Conservation (phyloP, 2,888 invertebrate genomes). For the Podabrus alpinus region DNA sequence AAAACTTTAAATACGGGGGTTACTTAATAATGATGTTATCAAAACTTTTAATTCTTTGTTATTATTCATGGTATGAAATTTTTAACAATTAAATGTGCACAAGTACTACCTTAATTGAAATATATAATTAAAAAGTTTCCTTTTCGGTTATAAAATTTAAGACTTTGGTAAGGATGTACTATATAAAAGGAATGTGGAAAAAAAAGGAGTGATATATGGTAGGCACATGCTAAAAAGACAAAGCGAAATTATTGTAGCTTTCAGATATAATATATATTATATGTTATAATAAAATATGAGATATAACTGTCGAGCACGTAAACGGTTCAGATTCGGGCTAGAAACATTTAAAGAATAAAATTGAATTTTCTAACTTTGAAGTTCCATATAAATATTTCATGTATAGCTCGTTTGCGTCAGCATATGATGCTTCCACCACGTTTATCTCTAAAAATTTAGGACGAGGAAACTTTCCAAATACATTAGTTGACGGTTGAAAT, state of each 20-base stretch:
- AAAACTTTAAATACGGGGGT: slow-evolving; percentile 24
- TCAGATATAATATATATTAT: slow-evolving; percentile 26
- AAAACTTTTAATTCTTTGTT: not conserved
- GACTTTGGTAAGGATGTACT: not conserved
- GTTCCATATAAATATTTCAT: slow-evolving; percentile 39
- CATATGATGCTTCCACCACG: slow-evolving; percentile 35
- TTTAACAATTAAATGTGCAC: not conserved
- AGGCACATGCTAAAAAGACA: slow-evolving; percentile 37
- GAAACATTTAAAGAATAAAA: slow-evolving; percentile 39
- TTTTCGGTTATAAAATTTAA: not conserved
- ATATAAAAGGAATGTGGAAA: slow-evolving; percentile 8
- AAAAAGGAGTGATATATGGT: slow-evolving; percentile 31
- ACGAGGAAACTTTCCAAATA: slow-evolving; percentile 28
- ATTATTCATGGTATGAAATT: not conserved
- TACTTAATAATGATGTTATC: slow-evolving; percentile 1
- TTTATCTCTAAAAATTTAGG: slow-evolving; percentile 32
- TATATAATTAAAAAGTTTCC: not conserved
- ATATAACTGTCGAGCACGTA: slow-evolving; percentile 35
- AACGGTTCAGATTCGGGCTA: slow-evolving; percentile 35
- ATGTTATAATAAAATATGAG: slow-evolving; percentile 37
- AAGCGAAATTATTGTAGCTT: slow-evolving; percentile 37
- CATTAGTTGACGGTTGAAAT: slow-evolving; percentile 20
- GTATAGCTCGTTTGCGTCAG: slow-evolving; percentile 37
- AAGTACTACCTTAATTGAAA: not conserved
- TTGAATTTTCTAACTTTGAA: slow-evolving; percentile 40